A percentile compares a stretch with the other conserved stretches of the same genome.
phyloP scores from a whole-genome alignment of 2,888 invertebrate genomes.

The Tenodera sinensis region DNA sequence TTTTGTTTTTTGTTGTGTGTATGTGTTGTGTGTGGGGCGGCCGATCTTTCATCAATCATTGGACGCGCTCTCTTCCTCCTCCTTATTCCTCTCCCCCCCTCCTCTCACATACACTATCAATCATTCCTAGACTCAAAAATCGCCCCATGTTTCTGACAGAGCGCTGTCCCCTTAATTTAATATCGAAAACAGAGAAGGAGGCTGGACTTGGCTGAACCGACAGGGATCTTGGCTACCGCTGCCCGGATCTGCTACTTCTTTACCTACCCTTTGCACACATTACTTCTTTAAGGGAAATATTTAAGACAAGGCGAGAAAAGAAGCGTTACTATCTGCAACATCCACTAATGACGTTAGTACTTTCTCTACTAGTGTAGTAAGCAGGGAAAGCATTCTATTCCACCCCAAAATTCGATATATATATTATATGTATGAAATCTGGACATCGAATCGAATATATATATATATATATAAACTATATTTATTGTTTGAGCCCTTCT shows the following conservation, averaged over 20 bases:
- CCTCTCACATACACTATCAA: conserved; percentile 27
- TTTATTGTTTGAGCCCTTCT: too few relatives aligned
- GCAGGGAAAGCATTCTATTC: too few relatives aligned
- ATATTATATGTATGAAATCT: too few relatives aligned
- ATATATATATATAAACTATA: too few relatives aligned
- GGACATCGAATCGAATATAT: too few relatives aligned
- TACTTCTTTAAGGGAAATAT: too few relatives aligned
- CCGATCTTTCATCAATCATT: conserved; percentile 18
- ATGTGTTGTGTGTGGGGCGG: conserved; percentile 6
- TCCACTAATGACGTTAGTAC: too few relatives aligned
- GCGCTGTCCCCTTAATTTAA: conserved; percentile 33
- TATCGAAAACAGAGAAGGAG: conserved; percentile 26
- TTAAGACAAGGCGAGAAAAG: too few relatives aligned
- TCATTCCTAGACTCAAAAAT: conserved; percentile 30
- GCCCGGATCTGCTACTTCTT: neutral
- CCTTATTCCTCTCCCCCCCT: conserved; percentile 3
- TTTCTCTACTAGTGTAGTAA: too few relatives aligned
- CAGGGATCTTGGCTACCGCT: neutral
- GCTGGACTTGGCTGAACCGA: neutral
- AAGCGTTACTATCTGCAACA: too few relatives aligned
- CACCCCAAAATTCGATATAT: too few relatives aligned
- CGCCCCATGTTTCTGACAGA: conserved; percentile 31
- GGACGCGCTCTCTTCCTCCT: neutral
- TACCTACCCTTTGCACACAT: neutral
- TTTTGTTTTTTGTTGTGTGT: conserved; percentile 6